phyloP scores from a whole-genome alignment of 2,113 vertebrate species.

The Otus sunia region DNA sequence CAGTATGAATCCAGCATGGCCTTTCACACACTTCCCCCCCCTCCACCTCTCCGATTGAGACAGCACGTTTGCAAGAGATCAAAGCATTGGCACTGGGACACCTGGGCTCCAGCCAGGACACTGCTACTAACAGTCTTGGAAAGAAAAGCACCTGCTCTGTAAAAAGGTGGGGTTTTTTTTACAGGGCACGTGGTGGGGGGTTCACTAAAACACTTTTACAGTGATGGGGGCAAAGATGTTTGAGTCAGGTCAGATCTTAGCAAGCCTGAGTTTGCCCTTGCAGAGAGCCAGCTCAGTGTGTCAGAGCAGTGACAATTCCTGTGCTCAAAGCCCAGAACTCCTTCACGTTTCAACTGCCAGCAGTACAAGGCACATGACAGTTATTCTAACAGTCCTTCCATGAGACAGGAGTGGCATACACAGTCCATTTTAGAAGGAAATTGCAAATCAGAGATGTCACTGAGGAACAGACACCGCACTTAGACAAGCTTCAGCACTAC shows the following conservation, averaged over 20 bases:
- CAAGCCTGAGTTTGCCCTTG: neutral
- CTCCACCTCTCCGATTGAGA: neutral
- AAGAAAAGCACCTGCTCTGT: neutral
- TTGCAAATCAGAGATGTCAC: neutral
- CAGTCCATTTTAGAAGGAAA: neutral
- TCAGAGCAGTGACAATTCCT: neutral
- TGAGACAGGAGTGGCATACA: neutral
- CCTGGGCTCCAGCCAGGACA: neutral
- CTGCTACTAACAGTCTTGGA: neutral
- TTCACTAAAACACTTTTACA: neutral
- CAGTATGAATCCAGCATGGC: neutral
- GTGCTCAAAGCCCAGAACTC: neutral
- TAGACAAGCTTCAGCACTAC: neutral
- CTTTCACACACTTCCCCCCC: neutral
- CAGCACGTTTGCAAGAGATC: neutral
- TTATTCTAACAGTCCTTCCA: neutral
- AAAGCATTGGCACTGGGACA: neutral
- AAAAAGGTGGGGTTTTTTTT: neutral
- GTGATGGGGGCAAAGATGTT: no score
- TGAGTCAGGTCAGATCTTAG: no score
- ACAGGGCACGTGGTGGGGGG: accelerated
- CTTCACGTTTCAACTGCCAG: neutral
- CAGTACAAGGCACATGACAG: neutral
- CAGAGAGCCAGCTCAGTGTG: neutral
- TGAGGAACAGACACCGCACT: neutral